phyloP scores from a whole-genome alignment of 2,797 vertebrate species.

The Crax fasciolata region DNA sequence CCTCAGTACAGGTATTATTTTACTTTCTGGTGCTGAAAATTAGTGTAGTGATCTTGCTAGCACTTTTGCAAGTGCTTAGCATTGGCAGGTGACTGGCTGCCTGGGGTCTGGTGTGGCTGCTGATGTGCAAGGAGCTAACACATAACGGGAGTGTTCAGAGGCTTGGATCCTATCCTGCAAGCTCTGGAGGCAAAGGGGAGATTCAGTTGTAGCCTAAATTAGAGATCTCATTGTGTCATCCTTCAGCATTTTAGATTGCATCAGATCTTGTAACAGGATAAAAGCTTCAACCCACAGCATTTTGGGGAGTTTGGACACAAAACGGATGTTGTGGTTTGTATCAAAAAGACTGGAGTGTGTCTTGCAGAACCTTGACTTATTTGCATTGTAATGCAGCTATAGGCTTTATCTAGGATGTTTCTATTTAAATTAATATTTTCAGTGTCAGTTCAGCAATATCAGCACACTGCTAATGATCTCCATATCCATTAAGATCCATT shows the following conservation, averaged over 20 bases:
- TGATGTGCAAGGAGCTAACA: not conserved
- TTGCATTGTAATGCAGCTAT: not conserved
- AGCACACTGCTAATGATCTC: conserved; percentile 70
- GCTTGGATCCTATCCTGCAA: not conserved
- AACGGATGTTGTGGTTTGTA: not conserved
- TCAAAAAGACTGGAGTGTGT: not conserved
- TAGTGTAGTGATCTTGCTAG: conserved; percentile 33
- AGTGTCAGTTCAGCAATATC: conserved; percentile 52
- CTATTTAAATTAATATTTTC: conserved; percentile 76
- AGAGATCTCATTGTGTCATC: not conserved
- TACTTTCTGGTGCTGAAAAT: conserved; percentile 60
- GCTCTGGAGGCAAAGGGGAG: not conserved
- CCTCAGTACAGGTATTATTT: conserved; percentile 38
- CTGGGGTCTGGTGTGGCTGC: not conserved
- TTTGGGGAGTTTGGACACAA: not conserved
- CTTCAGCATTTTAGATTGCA: not conserved
- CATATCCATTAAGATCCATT: conserved; percentile 59
- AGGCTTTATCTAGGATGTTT: conserved; percentile 24
- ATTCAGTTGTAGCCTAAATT: not conserved
- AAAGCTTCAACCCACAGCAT: not conserved
- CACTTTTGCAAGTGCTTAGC: not conserved
- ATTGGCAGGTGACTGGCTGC: not conserved
- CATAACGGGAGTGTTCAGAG: not conserved
- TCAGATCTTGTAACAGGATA: not conserved
- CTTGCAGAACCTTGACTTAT: not conserved